These are phyloP conservation scores for Dendrocopos noguchii DNA, from an alignment of 2,113 vertebrate species.

Conservation along the genomic window DNA sequence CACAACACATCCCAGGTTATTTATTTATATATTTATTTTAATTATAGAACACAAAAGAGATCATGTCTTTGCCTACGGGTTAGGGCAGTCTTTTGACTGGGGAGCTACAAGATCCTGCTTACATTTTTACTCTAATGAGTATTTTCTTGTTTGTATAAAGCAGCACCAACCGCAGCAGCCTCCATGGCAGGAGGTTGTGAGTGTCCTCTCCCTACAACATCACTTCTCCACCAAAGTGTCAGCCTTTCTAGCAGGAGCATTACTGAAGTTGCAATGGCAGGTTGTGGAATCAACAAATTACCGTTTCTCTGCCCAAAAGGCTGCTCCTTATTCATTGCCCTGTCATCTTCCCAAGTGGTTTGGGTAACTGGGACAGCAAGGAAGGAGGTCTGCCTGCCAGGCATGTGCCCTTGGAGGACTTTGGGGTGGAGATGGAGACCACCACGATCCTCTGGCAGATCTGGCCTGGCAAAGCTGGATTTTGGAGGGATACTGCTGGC, in stretches of 20 bases:
- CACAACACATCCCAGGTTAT: not conserved
- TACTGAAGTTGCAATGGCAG: not conserved
- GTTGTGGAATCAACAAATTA: rapidly evolving
- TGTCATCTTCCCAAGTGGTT: rapidly evolving
- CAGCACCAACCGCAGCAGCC: not conserved
- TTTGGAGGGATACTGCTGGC: not conserved
- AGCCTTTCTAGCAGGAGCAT: not conserved
- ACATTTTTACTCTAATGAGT: not conserved
- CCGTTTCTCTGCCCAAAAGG: not conserved
- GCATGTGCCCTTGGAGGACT: not conserved
- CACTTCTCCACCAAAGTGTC: not conserved
- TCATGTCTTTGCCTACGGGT: not conserved
- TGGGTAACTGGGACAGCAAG: rapidly evolving
- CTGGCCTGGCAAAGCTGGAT: not conserved
- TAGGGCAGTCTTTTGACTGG: not conserved
- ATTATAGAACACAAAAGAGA: not conserved
- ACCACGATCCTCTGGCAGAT: rapidly evolving
- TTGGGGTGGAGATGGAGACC: not conserved
- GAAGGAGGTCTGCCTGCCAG: not conserved
- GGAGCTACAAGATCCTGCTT: not conserved
- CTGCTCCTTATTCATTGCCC: rapidly evolving
- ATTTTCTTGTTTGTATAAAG: not conserved
- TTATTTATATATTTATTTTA: not conserved
- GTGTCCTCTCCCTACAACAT: not conserved
- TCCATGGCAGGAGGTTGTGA: not conserved